Conservation (phyloP, 1,140 invertebrate genomes). For the Meloidogyne hapla region DNA sequence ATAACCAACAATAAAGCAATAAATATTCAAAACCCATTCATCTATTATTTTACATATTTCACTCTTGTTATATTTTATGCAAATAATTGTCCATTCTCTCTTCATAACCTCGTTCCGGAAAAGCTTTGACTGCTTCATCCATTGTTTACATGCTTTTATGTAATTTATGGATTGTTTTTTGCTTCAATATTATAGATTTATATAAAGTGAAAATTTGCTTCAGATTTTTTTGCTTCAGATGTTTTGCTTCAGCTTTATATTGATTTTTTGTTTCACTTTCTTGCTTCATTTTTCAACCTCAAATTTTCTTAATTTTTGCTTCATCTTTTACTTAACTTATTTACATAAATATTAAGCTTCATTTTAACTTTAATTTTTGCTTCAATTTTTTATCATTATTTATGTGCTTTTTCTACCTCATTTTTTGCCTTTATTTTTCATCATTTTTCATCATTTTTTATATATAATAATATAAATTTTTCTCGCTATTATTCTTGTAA, state of each 20-base stretch:
- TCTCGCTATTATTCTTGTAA: background rate
- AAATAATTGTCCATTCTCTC: background rate
- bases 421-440: background rate
- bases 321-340: background rate
- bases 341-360: background rate
- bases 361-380: too few relatives aligned
- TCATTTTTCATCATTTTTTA: background rate
- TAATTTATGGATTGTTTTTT: background rate
- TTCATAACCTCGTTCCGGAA: background rate
- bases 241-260: background rate
- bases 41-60: background rate
- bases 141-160: background rate
- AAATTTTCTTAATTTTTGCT: background rate
- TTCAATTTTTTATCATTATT: too few relatives aligned
- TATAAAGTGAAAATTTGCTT: background rate
- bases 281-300: too few relatives aligned
- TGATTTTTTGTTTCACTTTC: background rate
- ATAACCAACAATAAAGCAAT: background rate
- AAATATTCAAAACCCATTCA: background rate
- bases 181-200: background rate
- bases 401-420: too few relatives aligned
- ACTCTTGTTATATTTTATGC: background rate
- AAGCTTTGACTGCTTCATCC: background rate
- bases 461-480: constrained; percentile 7
- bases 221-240: background rate